Evolutionary conservation across 2,797 vertebrate genomes (phyloP), one percentile per base, ranked within the genome.

Genomic region (Gephyroberyx darwinii): DNA sequence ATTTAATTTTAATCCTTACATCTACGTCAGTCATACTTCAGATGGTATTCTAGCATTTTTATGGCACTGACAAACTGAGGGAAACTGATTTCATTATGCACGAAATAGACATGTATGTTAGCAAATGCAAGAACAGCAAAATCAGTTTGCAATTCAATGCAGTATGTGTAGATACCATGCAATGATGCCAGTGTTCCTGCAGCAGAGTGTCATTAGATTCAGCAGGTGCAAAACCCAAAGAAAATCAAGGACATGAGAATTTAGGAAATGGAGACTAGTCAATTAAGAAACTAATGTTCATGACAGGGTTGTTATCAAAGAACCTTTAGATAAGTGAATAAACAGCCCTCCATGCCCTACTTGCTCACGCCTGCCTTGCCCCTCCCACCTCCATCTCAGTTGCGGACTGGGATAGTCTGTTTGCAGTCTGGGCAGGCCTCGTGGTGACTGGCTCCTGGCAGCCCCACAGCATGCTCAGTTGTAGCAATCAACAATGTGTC

Each of bases 401-500:
- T 96, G 86, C 95, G 96, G 71, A 95, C 88, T 0, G 94, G 90
- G 74, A 98, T 96, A 0, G 96, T 98, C 80, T 95, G 95, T 52
- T 94, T 91, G 92, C 95, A 95, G 50, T 94, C 89, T 0, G 85
- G 87, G 4, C 89, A 71, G 48, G 88, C 84, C 22, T 90, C 84
- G 16, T 95, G 90, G 62, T 92, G 92, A 0, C 86, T 89, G 0
- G 96, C 92, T 57, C 92, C 97, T 0, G 98, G 98, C 73, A 99
- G 90, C 0, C 96, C 97, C 54, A 98, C 98, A 0, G 96, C 91
- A 16, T 96, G 90, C 78, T 99, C 98, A 0, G 95, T 94, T 7
- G 97, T 99, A 62, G 97, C 97, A 1, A 99, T 95, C 60, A 99
- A 93, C 87, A 99, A 67, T 0, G 96, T 97, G 92, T 99, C 98